Conservation (phyloP, 2,888 invertebrate species). For the Dexiosoma caninum region DNA sequence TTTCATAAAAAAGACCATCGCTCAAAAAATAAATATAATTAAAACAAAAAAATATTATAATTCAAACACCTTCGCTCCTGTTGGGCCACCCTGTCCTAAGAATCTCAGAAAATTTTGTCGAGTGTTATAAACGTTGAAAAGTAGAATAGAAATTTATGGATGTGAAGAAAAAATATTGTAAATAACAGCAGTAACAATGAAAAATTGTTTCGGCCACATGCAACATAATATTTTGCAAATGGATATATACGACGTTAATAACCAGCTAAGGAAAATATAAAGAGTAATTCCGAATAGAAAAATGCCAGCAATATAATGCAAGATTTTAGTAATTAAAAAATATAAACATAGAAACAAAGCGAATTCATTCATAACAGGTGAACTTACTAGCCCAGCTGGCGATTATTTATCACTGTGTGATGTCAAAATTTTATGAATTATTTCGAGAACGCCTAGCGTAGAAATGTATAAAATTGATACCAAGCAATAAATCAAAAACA, state of each 20-base stretch:
- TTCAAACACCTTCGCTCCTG: too few species aligned
- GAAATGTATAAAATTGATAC: too few species aligned
- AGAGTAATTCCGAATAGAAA: background rate
- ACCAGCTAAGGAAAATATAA: background rate
- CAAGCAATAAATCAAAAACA: background rate
- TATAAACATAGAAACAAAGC: too few species aligned
- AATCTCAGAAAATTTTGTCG: background rate
- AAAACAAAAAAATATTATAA: too few species aligned
- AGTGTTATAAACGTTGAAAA: background rate
- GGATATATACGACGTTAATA: background rate
- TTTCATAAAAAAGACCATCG: too few species aligned
- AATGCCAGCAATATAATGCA: background rate
- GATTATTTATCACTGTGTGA: too few species aligned
- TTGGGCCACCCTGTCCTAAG: too few species aligned
- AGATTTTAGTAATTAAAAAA: slow-evolving; percentile 44
- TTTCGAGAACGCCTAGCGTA: too few species aligned
- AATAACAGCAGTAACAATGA: background rate
- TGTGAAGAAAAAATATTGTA: background rate
- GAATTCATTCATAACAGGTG: too few species aligned
- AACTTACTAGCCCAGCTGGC: too few species aligned
- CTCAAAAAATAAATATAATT: too few species aligned
- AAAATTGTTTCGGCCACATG: slow-evolving; percentile 26
- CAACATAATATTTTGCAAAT: background rate
- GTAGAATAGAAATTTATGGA: slow-evolving; percentile 33
- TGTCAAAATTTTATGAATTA: too few species aligned